A percentile compares a stretch with the other conserved stretches of the same genome.
Evolutionary conservation across 2,113 vertebrate species (phyloP).

Genomic region (Fregata magnificens): DNA sequence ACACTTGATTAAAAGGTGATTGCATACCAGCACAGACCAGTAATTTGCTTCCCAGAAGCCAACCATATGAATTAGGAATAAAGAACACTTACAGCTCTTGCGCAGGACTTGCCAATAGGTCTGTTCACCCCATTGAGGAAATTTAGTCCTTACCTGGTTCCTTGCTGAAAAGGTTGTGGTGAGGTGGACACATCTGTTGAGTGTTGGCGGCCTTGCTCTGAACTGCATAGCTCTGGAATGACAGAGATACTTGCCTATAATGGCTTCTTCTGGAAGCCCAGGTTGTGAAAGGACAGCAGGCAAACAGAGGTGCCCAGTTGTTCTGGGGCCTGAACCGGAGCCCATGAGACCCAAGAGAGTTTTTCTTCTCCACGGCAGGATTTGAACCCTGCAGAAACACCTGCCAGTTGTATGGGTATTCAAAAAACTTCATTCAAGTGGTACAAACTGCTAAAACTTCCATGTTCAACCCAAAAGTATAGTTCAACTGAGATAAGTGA

Average conservation of each 20-base stretch:
- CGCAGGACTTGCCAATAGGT: background rate
- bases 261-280: background rate
- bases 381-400: background rate
- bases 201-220: background rate
- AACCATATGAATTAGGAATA: background rate
- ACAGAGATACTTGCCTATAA: background rate
- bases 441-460: background rate
- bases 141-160: background rate
- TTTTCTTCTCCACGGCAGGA: background rate
- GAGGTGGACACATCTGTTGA: background rate
- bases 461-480: background rate
- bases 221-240: background rate
- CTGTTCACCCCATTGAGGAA: background rate
- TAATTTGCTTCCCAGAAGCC: background rate
- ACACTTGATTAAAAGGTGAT: constrained; percentile 7
- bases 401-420: background rate
- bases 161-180: background rate
- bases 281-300: background rate
- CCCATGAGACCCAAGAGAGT: background rate
- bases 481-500: background rate
- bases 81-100: background rate
- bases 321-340: background rate
- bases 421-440: background rate
- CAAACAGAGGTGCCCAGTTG: background rate
- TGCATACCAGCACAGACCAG: background rate